phyloP scores from a whole-genome alignment of 2,113 vertebrate genomes.

The Brevimyrus niger region DNA sequence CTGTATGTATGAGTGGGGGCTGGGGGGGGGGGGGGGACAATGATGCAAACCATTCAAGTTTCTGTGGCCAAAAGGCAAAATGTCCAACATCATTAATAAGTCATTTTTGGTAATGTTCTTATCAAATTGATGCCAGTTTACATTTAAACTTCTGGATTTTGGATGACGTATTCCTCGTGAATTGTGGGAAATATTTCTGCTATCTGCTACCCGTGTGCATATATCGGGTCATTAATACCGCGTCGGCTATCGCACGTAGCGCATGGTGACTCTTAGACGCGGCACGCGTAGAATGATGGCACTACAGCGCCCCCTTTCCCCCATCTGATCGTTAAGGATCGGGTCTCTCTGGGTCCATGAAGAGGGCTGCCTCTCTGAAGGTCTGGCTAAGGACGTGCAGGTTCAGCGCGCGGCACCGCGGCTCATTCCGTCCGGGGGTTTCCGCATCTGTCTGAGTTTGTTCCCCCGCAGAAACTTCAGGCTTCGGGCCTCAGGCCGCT shows the following conservation, averaged over 20 bases:
- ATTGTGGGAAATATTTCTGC: not conserved
- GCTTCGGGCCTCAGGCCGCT: constrained; percentile 9
- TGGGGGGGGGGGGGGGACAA: too few species aligned
- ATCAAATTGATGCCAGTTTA: not conserved
- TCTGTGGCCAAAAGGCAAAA: not conserved
- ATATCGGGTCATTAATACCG: not conserved
- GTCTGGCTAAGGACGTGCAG: not conserved
- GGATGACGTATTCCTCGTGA: not conserved
- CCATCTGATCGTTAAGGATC: not conserved
- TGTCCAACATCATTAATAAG: not conserved
- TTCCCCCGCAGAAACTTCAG: not conserved
- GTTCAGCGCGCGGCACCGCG: not conserved
- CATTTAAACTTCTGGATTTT: not conserved
- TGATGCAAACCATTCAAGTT: not conserved
- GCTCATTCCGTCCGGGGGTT: not conserved
- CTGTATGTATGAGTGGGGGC: not conserved
- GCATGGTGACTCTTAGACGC: not conserved
- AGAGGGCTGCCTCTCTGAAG: not conserved
- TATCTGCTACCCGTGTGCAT: not conserved
- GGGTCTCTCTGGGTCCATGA: not conserved
- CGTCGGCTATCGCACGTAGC: not conserved
- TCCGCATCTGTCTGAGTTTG: not conserved
- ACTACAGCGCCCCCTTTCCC: not conserved
- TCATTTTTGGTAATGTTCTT: not conserved
- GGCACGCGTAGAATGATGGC: not conserved